Conservation (phyloP, 2,113 vertebrate species). For the Dendrocopos noguchii region DNA sequence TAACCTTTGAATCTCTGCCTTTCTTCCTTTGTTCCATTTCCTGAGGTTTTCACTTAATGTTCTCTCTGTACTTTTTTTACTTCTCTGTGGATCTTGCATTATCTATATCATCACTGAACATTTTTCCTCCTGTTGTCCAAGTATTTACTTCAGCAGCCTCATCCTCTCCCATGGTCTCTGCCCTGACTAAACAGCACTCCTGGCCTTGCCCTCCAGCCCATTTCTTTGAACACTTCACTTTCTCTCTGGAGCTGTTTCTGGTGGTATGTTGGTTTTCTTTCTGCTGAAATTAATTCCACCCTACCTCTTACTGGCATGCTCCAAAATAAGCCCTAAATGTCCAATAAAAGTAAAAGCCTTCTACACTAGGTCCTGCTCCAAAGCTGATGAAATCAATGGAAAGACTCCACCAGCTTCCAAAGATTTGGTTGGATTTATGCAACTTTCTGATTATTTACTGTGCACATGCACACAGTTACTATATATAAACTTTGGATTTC, state of each 20-base stretch:
- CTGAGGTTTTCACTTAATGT: conserved; percentile 60
- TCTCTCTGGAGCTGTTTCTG: neutral
- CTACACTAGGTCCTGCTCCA: neutral
- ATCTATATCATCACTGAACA: conserved; percentile 23
- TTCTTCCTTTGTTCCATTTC: conserved; percentile 67
- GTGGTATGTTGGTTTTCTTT: neutral
- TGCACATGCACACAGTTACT: neutral
- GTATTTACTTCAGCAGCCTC: conserved; percentile 44
- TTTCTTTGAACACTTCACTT: conserved; percentile 21
- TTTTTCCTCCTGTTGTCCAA: conserved; percentile 26
- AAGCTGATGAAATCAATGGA: conserved; percentile 41
- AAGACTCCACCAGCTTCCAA: conserved; percentile 31
- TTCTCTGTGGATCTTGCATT: conserved; percentile 13
- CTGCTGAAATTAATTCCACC: conserved; percentile 60
- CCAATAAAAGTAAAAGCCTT: conserved; percentile 47
- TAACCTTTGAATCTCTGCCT: conserved; percentile 60
- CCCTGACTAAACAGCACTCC: neutral
- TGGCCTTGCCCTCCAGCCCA: neutral
- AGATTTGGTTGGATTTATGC: neutral
- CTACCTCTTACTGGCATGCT: conserved; percentile 32
- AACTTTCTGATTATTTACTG: neutral
- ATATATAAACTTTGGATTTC: conserved; percentile 29
- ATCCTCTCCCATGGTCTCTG: conserved; percentile 20
- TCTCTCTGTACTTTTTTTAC: conserved; percentile 27
- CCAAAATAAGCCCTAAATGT: conserved; percentile 56